Conservation (phyloP, 2,797 vertebrate species). For the Myotis planiceps region DNA sequence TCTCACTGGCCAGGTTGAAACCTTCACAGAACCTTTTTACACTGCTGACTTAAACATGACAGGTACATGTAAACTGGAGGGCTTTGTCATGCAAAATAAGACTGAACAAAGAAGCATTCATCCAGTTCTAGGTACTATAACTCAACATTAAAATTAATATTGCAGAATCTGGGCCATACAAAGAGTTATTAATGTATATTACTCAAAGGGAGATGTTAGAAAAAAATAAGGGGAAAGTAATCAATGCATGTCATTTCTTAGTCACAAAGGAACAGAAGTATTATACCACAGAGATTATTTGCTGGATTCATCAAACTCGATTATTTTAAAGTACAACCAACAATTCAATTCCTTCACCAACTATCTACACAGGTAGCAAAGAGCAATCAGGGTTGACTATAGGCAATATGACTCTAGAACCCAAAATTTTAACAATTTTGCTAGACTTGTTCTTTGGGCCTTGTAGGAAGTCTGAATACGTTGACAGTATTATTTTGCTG, state of each 20-base stretch:
- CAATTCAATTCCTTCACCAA: neutral
- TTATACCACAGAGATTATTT: neutral
- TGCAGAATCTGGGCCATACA: neutral
- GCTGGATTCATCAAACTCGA: neutral
- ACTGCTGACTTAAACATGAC: slow-evolving; percentile 36
- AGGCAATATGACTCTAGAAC: slow-evolving; percentile 17
- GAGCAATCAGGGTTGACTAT: neutral
- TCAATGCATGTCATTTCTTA: neutral
- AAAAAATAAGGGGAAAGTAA: slow-evolving; percentile 28
- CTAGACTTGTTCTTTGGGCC: neutral
- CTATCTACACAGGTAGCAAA: neutral
- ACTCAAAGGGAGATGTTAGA: slow-evolving; percentile 28
- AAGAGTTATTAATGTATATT: neutral
- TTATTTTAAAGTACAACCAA: neutral
- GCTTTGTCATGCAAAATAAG: slow-evolving; percentile 26
- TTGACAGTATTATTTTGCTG: neutral
- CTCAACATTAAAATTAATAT: slow-evolving; percentile 45
- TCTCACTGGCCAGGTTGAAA: neutral
- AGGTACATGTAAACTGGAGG: slow-evolving; percentile 36
- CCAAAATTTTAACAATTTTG: neutral
- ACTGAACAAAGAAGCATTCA: slow-evolving; percentile 42
- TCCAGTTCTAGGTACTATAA: neutral
- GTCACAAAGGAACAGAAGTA: neutral
- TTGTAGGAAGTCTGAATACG: neutral
- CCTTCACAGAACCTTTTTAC: neutral